Conservation (phyloP, 2,888 invertebrate species). For the Agrotis clavis region DNA sequence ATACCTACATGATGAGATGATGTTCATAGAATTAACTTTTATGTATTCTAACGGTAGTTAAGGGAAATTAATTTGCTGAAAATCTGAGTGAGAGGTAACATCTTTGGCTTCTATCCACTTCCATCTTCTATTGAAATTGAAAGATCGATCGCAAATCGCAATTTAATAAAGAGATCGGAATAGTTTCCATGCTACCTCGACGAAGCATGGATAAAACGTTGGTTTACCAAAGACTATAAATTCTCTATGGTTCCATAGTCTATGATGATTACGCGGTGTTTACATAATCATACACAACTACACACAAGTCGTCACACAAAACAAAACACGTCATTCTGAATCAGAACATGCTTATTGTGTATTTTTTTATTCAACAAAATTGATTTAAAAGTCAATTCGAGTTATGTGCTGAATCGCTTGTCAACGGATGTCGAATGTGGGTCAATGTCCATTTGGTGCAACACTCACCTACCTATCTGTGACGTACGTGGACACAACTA, state of each 20-base stretch:
- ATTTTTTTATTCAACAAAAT: slow-evolving; percentile 79
- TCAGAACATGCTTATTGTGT: slow-evolving; percentile 64
- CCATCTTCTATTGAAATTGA: neutral
- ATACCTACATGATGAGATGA: too few relatives aligned
- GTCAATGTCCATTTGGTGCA: slow-evolving; percentile 82
- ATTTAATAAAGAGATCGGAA: neutral
- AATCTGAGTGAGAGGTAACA: slow-evolving; percentile 9
- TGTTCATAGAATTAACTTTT: too few relatives aligned
- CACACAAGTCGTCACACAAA: slow-evolving; percentile 44
- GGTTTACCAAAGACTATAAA: neutral
- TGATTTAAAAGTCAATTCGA: slow-evolving; percentile 84
- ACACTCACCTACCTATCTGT: slow-evolving; percentile 59
- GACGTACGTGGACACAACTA: slow-evolving; percentile 49
- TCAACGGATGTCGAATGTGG: slow-evolving; percentile 80
- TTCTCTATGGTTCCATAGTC: slow-evolving; percentile 21
- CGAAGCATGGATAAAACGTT: slow-evolving; percentile 2
- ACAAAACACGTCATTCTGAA: slow-evolving; percentile 62
- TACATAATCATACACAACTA: slow-evolving; percentile 46
- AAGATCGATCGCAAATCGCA: slow-evolving; percentile 2
- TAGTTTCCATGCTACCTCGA: neutral
- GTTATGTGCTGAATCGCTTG: slow-evolving; percentile 81
- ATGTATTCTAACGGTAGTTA: neutral
- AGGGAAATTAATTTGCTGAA: slow-evolving; percentile 10
- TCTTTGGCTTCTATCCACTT: slow-evolving; percentile 17
- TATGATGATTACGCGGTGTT: slow-evolving; percentile 35